Evolutionary conservation across 2,888 invertebrate species (phyloP), one percentile per base, ranked within the genome.

Genomic region (Dysmachus trigonus): DNA sequence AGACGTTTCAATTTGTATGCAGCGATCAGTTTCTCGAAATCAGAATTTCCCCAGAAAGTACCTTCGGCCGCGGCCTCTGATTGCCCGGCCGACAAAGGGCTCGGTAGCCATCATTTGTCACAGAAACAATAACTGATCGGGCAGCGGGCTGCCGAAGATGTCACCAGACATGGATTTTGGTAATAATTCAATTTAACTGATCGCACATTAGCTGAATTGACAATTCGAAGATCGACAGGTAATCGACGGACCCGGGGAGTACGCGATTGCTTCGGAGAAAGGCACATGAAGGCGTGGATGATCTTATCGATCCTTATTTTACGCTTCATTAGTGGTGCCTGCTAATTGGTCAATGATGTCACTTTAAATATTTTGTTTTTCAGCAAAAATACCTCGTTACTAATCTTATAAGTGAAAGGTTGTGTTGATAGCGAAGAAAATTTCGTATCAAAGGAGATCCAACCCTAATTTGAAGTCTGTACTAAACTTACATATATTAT

Each of bases 151-250:
- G 81, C 53, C 18, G 62, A n/a, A 41, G 35, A 51, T 85, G 84
- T 83, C 84, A 85, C 33, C 47, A 47, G 51, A 85, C 84, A 85
- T 74, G 51, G 33, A 85, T 74, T 85, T 74, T 74, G 73, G 84
- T 85, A 74, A 85, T 85, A 74, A 85, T 85, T 85, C 84, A 85
- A 85, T 84, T 84, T 85, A 85, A 85, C 84, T 85, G 83, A 81
- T 81, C 53, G 81, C 53, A 33, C 81, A 81, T 53, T 81, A 81
- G 15, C 53, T 81, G 81, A 81, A 81, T 81, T 62, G 81, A 53
- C 81, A 81, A 81, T 81, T 15, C 1, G 31, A 31, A 81, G 53
- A 81, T 81, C 53, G 62, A 81, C 81, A 81, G 51, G 81, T 53
- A 53, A 79, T 81, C 81, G 81, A 22, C 81, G 15, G 30, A 38